Percentiles rank a stretch among this genome's conserved stretches.
phyloP scores from a whole-genome alignment of 92 coral and sea anemone genomes.

The Actinostola sp. region DNA sequence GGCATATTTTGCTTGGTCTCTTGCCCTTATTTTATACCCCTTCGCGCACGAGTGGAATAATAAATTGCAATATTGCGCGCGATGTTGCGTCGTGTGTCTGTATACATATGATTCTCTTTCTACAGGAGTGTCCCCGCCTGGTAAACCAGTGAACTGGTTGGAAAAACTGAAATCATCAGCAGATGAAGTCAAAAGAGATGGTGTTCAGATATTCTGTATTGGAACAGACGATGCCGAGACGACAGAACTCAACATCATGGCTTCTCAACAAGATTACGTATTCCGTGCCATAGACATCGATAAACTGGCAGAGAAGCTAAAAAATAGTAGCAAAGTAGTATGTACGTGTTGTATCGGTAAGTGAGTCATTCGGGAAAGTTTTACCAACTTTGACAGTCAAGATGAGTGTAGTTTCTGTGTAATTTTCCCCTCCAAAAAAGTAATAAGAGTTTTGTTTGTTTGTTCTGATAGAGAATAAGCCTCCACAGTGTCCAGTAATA shows the following conservation, averaged over 20 bases:
- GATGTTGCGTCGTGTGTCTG: no score
- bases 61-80: no score
- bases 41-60: no score
- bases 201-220: constrained; percentile 33
- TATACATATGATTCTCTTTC: not conserved
- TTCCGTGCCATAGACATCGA: constrained; percentile 20
- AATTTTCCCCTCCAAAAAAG: no score
- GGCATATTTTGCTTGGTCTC: no score
- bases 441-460: no score
- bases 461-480: no score
- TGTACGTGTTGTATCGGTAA: constrained; percentile 42
- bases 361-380: not conserved
- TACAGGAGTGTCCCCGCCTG: constrained; percentile 38
- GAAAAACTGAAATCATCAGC: constrained; percentile 17
- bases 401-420: no score
- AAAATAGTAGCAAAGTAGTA: constrained; percentile 17
- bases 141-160: constrained; percentile 32
- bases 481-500: no score
- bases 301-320: constrained; percentile 3
- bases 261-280: constrained; percentile 4
- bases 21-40: no score
- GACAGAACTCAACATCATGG: constrained; percentile 10
- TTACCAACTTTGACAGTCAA: not conserved
- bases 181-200: constrained; percentile 42
- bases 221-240: constrained; percentile 25